A percentile compares a stretch with the other conserved stretches of the same genome.
These are phyloP conservation scores for Elaphurus davidianus DNA, from an alignment of 2,113 vertebrate species.

Conservation along the genomic window DNA sequence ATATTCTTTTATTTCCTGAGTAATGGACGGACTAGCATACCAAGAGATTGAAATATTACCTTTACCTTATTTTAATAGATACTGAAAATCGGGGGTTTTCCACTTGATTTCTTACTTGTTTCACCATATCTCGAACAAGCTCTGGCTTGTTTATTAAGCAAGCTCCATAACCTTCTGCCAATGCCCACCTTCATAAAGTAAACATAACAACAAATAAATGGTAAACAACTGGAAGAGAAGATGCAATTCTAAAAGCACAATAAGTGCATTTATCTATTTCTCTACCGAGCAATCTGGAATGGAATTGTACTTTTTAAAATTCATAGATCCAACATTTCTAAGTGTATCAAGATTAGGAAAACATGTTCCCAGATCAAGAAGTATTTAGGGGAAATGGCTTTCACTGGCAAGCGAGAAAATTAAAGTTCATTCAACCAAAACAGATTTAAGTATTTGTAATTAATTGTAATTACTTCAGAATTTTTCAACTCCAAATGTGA, in stretches of 20 bases:
- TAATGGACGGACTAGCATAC: not conserved
- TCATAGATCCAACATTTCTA: not conserved
- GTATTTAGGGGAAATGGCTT: slow-evolving; percentile 24
- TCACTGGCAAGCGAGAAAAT: slow-evolving; percentile 37
- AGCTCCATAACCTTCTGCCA: slow-evolving; percentile 95
- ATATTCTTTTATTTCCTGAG: slow-evolving; percentile 24
- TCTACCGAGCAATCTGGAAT: not conserved
- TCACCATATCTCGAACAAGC: slow-evolving; percentile 94
- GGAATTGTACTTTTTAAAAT: slow-evolving; percentile 21
- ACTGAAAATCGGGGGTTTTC: slow-evolving; percentile 89
- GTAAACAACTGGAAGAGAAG: slow-evolving; percentile 47
- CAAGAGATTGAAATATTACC: slow-evolving; percentile 35
- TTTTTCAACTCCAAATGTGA: slow-evolving; percentile 66
- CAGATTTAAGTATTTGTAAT: slow-evolving; percentile 60
- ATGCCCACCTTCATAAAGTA: slow-evolving; percentile 90
- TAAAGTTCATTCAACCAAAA: slow-evolving; percentile 54
- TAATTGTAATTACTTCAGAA: slow-evolving; percentile 59
- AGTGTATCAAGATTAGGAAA: slow-evolving; percentile 30
- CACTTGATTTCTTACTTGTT: slow-evolving; percentile 91
- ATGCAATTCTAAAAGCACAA: not conserved
- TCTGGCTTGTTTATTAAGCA: slow-evolving; percentile 97
- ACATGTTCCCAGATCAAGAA: slow-evolving; percentile 44
- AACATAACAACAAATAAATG: slow-evolving; percentile 47
- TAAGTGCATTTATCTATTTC: not conserved
- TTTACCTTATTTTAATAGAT: slow-evolving; percentile 97